Percentiles rank a stretch among this genome's conserved stretches.
phyloP scores from a whole-genome alignment of 2,113 vertebrate species.

The Tachuris rubrigastra region DNA sequence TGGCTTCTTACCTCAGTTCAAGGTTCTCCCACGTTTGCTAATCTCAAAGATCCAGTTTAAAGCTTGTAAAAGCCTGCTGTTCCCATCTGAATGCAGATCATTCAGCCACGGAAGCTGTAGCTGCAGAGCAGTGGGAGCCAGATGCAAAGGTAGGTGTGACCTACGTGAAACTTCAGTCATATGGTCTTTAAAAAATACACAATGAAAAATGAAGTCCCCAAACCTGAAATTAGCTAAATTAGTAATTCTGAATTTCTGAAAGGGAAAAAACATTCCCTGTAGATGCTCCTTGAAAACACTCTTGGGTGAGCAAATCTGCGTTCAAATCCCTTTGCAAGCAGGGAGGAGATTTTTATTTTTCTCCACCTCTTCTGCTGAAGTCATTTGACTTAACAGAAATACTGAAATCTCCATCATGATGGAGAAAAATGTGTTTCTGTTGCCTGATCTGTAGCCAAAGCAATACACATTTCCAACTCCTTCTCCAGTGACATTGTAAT shows the following conservation, averaged over 20 bases:
- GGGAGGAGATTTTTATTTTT: background rate
- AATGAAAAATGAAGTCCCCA: background rate
- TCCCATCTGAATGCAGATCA: background rate
- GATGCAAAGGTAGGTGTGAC: background rate
- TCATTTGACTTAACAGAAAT: background rate
- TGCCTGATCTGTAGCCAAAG: background rate
- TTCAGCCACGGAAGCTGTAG: background rate
- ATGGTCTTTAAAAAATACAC: background rate
- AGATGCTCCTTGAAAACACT: background rate
- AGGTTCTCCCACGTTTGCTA: background rate
- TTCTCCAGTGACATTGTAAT: background rate
- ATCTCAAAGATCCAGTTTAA: background rate
- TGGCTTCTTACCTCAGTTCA: background rate
- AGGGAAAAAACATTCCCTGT: background rate
- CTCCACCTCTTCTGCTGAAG: conserved; percentile 15
- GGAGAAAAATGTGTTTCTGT: background rate
- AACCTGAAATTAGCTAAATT: background rate
- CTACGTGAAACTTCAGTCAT: background rate
- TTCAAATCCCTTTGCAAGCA: background rate
- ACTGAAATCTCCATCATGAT: background rate
- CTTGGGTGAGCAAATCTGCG: background rate
- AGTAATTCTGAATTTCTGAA: background rate
- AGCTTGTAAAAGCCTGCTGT: background rate
- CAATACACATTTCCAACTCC: background rate
- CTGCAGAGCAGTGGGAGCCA: background rate